Conservation (phyloP, 2,888 invertebrate species). For the Seladonia tumulorum region DNA sequence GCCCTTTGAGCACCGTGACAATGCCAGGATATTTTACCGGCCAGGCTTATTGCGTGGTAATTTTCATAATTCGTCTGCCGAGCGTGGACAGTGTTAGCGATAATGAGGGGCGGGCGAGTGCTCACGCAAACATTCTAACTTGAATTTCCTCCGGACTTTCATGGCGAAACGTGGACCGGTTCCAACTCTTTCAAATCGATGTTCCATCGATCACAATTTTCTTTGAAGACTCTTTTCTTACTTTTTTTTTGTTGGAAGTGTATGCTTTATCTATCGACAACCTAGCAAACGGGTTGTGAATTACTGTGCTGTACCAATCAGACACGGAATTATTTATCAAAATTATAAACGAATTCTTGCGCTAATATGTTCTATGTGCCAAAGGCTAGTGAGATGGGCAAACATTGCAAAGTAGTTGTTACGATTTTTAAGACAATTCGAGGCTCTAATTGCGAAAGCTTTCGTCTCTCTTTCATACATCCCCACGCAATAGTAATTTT, state of each 20-base stretch:
- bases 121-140: not conserved
- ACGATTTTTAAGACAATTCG: not conserved
- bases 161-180: too few relatives aligned
- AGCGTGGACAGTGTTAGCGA: not conserved
- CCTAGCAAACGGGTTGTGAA: not conserved
- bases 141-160: not conserved
- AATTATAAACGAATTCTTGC: too few relatives aligned
- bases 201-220: not conserved
- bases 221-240: not conserved
- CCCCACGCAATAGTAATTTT: not conserved
- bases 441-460: not conserved
- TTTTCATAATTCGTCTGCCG: conserved; percentile 37
- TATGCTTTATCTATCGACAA: not conserved
- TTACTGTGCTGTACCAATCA: too few relatives aligned
- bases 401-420: not conserved
- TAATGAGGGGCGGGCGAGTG: not conserved
- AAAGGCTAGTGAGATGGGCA: too few relatives aligned
- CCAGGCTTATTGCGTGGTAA: conserved; percentile 13
- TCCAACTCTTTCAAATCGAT: not conserved
- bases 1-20: conserved; percentile 24
- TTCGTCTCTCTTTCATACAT: not conserved
- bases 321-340: too few relatives aligned
- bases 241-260: not conserved
- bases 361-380: too few relatives aligned
- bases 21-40: conserved; percentile 14